Evolutionary conservation across 2,113 vertebrate genomes (phyloP).

Genomic region (Carlito syrichta): DNA sequence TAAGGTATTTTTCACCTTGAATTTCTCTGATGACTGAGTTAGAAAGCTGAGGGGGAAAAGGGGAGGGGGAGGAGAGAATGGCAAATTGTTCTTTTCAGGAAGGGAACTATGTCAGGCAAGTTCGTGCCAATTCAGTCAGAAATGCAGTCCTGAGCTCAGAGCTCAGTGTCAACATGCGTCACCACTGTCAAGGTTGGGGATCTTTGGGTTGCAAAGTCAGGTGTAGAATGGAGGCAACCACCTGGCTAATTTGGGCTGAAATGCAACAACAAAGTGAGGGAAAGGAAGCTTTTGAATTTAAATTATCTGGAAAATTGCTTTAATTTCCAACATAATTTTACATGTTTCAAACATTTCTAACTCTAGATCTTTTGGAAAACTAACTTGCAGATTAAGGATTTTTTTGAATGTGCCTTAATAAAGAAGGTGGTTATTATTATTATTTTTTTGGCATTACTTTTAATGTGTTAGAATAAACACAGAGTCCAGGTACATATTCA

Average conservation of each 20-base stretch:
- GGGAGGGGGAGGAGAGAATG: no score
- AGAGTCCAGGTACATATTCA: neutral
- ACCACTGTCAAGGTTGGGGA: neutral
- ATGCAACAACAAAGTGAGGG: conserved; percentile 27
- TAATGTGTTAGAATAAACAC: neutral
- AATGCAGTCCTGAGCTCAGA: neutral
- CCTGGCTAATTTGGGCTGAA: conserved; percentile 46
- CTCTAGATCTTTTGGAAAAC: conserved; percentile 24
- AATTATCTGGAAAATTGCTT: conserved; percentile 58
- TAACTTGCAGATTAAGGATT: neutral
- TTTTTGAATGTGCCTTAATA: neutral
- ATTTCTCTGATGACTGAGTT: neutral
- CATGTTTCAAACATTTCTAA: conserved; percentile 28
- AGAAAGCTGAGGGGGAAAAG: no score
- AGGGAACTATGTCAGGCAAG: neutral
- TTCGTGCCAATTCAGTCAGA: neutral
- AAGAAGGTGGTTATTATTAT: conserved; percentile 22
- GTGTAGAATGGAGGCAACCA: neutral
- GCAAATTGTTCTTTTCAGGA: neutral
- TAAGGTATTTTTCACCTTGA: neutral
- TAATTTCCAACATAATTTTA: conserved; percentile 35
- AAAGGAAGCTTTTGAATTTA: conserved; percentile 53
- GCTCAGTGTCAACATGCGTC: neutral
- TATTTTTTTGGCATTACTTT: conserved; percentile 25
- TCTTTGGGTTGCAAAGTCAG: neutral